Conservation (phyloP, 2,797 vertebrate species). For the Chaunax sp. region DNA sequence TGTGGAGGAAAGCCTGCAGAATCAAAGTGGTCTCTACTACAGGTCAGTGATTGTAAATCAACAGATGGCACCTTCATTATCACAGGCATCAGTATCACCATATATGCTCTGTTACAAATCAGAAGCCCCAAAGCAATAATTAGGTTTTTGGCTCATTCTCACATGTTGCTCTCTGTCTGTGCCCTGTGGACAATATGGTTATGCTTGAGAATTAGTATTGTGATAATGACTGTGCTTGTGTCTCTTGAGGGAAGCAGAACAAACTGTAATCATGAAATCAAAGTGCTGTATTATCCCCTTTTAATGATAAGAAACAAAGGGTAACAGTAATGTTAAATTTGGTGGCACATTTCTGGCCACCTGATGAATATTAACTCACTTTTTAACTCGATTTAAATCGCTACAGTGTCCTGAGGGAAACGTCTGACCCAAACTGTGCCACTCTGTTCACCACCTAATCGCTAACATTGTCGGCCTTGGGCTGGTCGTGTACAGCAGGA, state of each 20-base stretch:
- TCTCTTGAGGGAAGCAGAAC: slow-evolving; percentile 9
- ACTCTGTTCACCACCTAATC: slow-evolving; percentile 14
- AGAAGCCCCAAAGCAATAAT: neutral
- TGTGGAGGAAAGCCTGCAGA: slow-evolving; percentile 78
- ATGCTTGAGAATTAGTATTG: neutral
- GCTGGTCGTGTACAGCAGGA: neutral
- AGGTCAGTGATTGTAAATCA: slow-evolving; percentile 63
- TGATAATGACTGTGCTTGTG: neutral
- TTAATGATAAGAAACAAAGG: neutral
- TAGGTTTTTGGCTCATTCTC: neutral
- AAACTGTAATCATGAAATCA: neutral
- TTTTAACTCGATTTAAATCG: slow-evolving; percentile 11
- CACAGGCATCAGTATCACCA: neutral
- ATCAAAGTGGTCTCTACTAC: slow-evolving; percentile 81
- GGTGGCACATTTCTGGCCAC: neutral
- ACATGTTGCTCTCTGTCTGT: neutral
- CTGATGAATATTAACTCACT: neutral
- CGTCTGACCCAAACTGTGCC: neutral
- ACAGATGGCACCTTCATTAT: neutral
- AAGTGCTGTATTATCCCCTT: neutral
- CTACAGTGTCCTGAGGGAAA: neutral
- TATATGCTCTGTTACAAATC: neutral
- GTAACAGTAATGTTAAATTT: neutral
- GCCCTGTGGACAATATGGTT: neutral
- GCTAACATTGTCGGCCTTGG: slow-evolving; percentile 2